phyloP scores from a whole-genome alignment of 2,113 vertebrate genomes.

The Brienomyrus brachyistius region DNA sequence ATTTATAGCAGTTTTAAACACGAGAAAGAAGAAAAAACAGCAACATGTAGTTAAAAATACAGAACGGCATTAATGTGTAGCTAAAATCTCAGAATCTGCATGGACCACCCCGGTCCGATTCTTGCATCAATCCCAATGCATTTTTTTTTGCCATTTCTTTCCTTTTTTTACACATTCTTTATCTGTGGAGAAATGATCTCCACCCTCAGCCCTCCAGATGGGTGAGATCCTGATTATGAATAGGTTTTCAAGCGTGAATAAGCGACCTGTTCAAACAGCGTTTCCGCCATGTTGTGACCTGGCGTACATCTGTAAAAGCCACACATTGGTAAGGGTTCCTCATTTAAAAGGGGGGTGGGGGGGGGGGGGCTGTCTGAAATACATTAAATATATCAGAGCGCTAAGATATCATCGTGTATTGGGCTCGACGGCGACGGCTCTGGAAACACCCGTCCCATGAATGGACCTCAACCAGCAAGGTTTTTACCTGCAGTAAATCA shows the following conservation, averaged over 20 bases:
- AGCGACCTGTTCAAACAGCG: constrained; percentile 38
- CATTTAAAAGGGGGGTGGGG: constrained; percentile 31
- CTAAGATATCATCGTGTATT: constrained; percentile 41
- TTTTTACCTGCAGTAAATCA: constrained; percentile 72
- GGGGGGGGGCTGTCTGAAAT: constrained; percentile 24
- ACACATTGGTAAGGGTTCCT: constrained; percentile 28
- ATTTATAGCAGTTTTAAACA: not conserved
- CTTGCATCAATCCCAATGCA: not conserved
- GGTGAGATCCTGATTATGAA: too few relatives aligned
- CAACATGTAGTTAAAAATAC: not conserved
- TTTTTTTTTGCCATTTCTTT: constrained; percentile 20
- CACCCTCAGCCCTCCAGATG: constrained; percentile 11
- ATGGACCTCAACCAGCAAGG: constrained; percentile 41
- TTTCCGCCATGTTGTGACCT: constrained; percentile 38
- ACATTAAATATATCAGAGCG: constrained; percentile 42
- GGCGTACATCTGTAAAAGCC: constrained; percentile 43
- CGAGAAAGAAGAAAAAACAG: too few relatives aligned
- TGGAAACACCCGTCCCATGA: constrained; percentile 25
- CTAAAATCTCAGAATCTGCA: not conserved
- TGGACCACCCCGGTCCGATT: not conserved
- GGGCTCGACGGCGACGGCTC: constrained; percentile 35
- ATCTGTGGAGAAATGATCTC: constrained; percentile 35
- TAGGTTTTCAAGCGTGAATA: constrained; percentile 37
- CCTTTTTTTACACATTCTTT: constrained; percentile 31
- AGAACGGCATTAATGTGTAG: not conserved